Percentiles rank a stretch among this genome's conserved stretches.
phyloP scores from a whole-genome alignment of 2,888 invertebrate genomes.

The Drosophila macrospina region DNA sequence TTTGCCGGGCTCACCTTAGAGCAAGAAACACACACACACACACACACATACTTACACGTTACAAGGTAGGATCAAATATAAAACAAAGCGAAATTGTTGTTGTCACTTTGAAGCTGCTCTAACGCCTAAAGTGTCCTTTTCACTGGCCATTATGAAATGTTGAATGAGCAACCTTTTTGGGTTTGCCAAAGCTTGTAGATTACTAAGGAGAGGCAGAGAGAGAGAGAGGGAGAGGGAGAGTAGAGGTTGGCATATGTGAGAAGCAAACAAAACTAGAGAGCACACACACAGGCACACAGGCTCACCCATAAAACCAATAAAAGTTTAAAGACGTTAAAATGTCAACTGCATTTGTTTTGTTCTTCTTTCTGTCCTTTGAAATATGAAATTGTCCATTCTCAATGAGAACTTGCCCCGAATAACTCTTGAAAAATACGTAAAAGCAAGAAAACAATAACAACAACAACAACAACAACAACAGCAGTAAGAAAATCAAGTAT shows the following conservation, averaged over 20 bases:
- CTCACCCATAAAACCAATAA: constrained; percentile 63
- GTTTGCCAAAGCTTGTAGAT: background rate
- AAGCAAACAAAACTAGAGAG: constrained; percentile 59
- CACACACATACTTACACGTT: constrained; percentile 22
- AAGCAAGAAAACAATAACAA: constrained; percentile 29
- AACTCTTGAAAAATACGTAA: constrained; percentile 31
- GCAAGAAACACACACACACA: too few species aligned
- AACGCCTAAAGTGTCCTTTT: constrained; percentile 72
- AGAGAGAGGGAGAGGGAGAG: background rate
- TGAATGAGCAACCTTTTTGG: constrained; percentile 55
- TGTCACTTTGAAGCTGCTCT: constrained; percentile 70
- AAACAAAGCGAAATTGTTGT: constrained; percentile 63
- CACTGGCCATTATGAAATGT: constrained; percentile 61
- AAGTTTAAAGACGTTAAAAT: constrained; percentile 74
- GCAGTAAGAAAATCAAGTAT: too few species aligned
- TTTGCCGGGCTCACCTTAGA: background rate
- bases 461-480: too few species aligned
- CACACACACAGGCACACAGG: constrained; percentile 47
- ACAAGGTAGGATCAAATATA: constrained; percentile 62
- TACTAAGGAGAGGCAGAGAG: background rate
- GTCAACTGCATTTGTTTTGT: constrained; percentile 74
- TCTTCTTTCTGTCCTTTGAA: constrained; percentile 54
- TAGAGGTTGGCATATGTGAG: constrained; percentile 10
- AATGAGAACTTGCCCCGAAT: constrained; percentile 39
- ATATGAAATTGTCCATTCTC: constrained; percentile 69